Base-by-base conservation (phyloP, 2,113 vertebrate species). In the Tricholaema leucomelas region DNA sequence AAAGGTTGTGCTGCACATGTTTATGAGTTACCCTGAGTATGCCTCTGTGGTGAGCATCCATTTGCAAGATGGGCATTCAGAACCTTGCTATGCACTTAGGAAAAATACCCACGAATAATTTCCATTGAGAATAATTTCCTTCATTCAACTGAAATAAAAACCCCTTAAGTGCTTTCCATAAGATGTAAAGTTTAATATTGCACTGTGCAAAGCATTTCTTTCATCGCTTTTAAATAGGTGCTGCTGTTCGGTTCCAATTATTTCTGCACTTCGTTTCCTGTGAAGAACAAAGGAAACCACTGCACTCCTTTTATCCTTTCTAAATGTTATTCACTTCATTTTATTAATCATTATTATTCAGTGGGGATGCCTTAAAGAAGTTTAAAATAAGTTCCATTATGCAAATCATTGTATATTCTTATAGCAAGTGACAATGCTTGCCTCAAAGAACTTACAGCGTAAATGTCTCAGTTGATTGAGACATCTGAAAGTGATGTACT, bases 311-410 rank as follows among this genome's bases (percentile, higher is more conserved):
- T 94, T 86, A 83, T 88, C 88, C 84, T 86, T 90, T 52, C 56
- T 77, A 78, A 93, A 83, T 42, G 42, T 3, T 78, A 64, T 88
- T 91, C 88, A 90, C 42, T 71, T 73, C 50, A 16, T 86, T 90
- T 83, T 93, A 90, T 77, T 93, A 86, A 83, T 77, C 58, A 67
- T 93, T 93, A 50, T 83, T 88, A 94, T 90, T 90, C 80, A 83
- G 52, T 33, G 88, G 42, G 74, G 8, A 33, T 35, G 66, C 25
- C 27, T 88, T 80, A 83, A 83, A 91, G 36, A 65, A 90, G 66
- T 56, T 77, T 73, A 81, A 23, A 85, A 83, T 83, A 83, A 88
- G 65, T 27, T 71, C 52, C 42, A 75, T 83, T 93, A 95, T 69
- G 77, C 73, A 79, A 81, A 88, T 16, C 4, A 61, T 35, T 82